Percentiles rank a stretch among this genome's conserved stretches.
These are phyloP conservation scores for Aptenodytes forsteri DNA, from an alignment of 2,113 vertebrate species.

Conservation along the genomic window DNA sequence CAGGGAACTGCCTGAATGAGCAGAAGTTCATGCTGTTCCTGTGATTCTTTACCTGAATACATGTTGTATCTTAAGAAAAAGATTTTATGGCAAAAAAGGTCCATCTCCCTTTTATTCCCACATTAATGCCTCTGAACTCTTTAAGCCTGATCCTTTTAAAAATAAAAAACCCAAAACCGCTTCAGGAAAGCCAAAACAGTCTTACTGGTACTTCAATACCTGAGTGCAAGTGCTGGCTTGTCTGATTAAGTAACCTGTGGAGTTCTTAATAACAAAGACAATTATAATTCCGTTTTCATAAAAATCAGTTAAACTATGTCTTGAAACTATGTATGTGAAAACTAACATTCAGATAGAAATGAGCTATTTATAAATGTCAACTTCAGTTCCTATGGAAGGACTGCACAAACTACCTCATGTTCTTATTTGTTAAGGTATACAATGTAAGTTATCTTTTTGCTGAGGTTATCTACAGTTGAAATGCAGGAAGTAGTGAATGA, in stretches of 20 bases:
- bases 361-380: not conserved
- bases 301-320: not conserved
- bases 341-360: not conserved
- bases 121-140: not conserved
- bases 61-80: not conserved
- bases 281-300: not conserved
- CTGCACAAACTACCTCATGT: not conserved
- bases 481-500: not conserved
- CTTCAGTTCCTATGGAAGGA: not conserved
- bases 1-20: not conserved
- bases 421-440: not conserved
- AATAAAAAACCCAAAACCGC: not conserved
- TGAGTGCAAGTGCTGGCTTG: constrained; percentile 46
- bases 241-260: constrained; percentile 18
- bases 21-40: not conserved
- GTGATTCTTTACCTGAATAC: not conserved
- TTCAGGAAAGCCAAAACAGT: not conserved
- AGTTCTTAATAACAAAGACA: constrained; percentile 30
- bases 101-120: not conserved
- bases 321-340: not conserved
- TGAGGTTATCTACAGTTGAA: not conserved
- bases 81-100: not conserved
- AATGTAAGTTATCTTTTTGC: not conserved
- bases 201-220: not conserved
- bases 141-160: not conserved